Evolutionary conservation across 2,113 vertebrate genomes (phyloP).

Genomic region (Pelvicachromis taeniatus): DNA sequence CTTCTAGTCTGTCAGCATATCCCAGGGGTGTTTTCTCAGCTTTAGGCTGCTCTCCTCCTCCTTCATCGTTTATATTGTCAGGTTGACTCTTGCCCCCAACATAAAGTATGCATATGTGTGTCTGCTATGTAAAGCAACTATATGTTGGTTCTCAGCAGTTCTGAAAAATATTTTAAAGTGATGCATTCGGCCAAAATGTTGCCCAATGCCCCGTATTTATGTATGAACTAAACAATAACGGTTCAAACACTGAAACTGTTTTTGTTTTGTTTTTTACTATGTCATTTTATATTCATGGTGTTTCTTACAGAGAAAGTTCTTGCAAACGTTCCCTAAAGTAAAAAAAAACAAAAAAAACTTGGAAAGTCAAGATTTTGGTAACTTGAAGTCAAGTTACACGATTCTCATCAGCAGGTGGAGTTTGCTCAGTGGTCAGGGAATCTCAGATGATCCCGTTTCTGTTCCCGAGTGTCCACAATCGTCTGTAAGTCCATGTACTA

Average conservation of each 20-base stretch:
- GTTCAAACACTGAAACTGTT: no score
- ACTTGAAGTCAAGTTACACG: background rate
- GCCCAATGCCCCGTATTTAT: background rate
- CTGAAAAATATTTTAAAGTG: background rate
- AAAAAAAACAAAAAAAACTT: background rate
- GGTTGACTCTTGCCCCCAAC: background rate
- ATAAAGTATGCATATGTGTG: background rate
- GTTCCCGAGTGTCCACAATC: background rate
- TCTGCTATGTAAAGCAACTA: background rate
- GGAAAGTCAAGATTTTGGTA: background rate
- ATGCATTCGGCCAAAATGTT: background rate
- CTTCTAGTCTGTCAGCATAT: conserved; percentile 56
- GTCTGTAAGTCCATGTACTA: background rate
- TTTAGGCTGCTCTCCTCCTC: conserved; percentile 40
- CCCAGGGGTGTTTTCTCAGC: conserved; percentile 53
- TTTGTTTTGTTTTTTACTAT: no score
- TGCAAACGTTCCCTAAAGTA: background rate
- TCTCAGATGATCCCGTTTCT: background rate
- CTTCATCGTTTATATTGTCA: conserved; percentile 36
- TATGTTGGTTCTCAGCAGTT: background rate
- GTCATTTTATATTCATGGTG: no score
- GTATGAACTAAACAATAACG: no score
- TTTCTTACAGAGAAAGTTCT: background rate
- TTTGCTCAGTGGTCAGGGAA: background rate
- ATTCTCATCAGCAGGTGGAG: background rate